A percentile compares a stretch with the other conserved stretches of the same genome.
Conservation (phyloP, 1,140 invertebrate species). For the Gyrodactylus salaris region DNA sequence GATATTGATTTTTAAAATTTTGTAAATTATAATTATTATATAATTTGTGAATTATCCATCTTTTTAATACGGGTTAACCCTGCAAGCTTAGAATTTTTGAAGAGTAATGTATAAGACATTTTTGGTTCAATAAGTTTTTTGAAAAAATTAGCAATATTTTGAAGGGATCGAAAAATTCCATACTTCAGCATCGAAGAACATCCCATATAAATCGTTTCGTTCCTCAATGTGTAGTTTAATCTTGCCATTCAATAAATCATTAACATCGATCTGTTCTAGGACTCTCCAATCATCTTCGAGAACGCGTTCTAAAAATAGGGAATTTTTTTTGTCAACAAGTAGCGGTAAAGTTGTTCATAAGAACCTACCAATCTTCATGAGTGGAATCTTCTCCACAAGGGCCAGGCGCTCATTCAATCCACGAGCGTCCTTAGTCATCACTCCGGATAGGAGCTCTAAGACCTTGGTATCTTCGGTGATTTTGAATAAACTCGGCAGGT, state of each 20-base stretch:
- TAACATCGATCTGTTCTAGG: background rate
- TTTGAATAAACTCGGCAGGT: background rate
- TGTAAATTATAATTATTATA: too few species aligned
- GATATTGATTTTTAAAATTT: too few species aligned
- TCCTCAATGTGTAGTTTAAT: background rate
- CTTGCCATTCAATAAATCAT: background rate
- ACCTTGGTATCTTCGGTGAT: background rate
- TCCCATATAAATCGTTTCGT: background rate
- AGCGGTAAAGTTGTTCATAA: too few species aligned
- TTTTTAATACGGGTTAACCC: too few species aligned
- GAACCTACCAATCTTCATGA: background rate
- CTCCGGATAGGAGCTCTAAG: background rate
- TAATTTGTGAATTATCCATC: too few species aligned
- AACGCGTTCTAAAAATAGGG: background rate
- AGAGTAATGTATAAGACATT: too few species aligned
- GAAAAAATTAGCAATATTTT: too few species aligned
- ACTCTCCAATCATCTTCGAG: background rate
- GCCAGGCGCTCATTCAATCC: background rate
- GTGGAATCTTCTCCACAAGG: background rate
- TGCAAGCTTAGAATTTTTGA: too few species aligned
- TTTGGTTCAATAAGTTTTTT: too few species aligned
- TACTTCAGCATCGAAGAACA: background rate
- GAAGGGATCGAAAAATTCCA: too few species aligned
- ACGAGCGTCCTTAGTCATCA: background rate
- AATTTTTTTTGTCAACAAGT: background rate